These are phyloP conservation scores for Tamias sibiricus DNA, from an alignment of 2,113 vertebrate genomes.

Conservation along the genomic window DNA sequence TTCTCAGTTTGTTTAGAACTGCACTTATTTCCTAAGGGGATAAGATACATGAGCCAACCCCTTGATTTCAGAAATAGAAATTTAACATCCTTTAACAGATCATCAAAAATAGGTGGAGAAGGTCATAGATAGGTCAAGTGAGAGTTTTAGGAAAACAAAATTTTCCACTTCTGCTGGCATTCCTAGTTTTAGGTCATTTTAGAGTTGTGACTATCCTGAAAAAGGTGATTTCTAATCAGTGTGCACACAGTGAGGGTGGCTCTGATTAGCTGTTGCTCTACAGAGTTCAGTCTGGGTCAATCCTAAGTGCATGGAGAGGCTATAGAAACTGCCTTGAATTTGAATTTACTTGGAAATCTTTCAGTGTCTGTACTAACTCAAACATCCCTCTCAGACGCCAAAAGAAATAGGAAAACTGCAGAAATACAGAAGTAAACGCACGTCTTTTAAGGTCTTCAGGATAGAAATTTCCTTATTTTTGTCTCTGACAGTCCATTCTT, in stretches of 20 bases:
- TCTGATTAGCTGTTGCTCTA: neutral
- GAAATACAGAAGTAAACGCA: neutral
- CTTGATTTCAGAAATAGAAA: constrained; percentile 45
- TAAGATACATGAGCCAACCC: neutral
- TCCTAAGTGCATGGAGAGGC: neutral
- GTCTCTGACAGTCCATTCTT: constrained; percentile 23
- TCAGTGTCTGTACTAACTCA: neutral
- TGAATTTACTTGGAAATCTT: neutral
- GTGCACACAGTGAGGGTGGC: neutral
- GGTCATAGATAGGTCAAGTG: neutral
- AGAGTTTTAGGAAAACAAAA: neutral
- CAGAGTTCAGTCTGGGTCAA: neutral
- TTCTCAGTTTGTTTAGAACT: constrained; percentile 26
- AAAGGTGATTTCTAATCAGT: neutral
- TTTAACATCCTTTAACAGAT: neutral
- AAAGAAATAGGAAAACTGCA: neutral
- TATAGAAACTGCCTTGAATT: neutral
- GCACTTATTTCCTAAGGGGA: neutral
- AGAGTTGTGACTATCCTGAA: neutral
- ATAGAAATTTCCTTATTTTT: constrained; percentile 32
- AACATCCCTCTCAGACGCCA: neutral
- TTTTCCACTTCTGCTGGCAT: neutral
- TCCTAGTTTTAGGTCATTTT: neutral
- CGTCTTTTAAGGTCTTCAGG: constrained; percentile 41
- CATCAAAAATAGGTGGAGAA: neutral